Evolutionary conservation across 2,888 invertebrate genomes (phyloP).

Genomic region (Polietes domitor): DNA sequence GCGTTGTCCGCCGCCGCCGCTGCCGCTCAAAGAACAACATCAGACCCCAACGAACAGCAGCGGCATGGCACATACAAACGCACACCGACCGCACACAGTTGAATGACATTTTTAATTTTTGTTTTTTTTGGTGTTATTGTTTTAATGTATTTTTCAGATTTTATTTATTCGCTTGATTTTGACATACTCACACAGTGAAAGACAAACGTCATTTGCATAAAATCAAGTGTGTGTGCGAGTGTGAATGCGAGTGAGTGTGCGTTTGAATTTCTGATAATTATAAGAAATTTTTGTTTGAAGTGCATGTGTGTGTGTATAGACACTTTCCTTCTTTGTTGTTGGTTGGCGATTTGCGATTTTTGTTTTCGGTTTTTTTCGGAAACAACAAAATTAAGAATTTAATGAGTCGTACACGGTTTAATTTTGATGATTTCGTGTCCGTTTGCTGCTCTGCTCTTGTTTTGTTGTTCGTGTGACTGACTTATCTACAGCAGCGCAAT

Average conservation of each 20-base stretch:
- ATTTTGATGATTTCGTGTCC: background rate
- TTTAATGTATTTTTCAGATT: background rate
- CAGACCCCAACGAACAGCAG: too few species aligned
- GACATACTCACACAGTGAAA: conserved; percentile 10
- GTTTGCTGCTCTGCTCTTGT: background rate
- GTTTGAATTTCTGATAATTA: conserved; percentile 15
- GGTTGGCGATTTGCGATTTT: background rate
- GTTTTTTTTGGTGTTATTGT: background rate
- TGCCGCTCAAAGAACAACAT: background rate
- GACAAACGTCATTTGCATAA: conserved; percentile 17
- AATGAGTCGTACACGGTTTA: conserved; percentile 3
- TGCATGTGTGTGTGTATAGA: background rate
- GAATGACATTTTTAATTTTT: conserved; percentile 31
- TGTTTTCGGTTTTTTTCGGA: background rate
- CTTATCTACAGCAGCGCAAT: too few species aligned
- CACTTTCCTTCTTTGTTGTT: background rate
- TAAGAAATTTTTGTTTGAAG: background rate
- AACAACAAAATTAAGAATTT: conserved; percentile 10
- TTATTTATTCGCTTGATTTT: conserved; percentile 1
- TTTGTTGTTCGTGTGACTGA: background rate
- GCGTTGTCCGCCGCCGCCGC: background rate
- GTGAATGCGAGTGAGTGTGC: background rate
- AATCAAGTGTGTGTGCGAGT: background rate
- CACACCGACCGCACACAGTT: background rate
- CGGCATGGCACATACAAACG: background rate